A percentile compares a stretch with the other conserved stretches of the same genome.
Conservation (phyloP, 2,113 vertebrate species). For the Eubucco bourcierii region DNA sequence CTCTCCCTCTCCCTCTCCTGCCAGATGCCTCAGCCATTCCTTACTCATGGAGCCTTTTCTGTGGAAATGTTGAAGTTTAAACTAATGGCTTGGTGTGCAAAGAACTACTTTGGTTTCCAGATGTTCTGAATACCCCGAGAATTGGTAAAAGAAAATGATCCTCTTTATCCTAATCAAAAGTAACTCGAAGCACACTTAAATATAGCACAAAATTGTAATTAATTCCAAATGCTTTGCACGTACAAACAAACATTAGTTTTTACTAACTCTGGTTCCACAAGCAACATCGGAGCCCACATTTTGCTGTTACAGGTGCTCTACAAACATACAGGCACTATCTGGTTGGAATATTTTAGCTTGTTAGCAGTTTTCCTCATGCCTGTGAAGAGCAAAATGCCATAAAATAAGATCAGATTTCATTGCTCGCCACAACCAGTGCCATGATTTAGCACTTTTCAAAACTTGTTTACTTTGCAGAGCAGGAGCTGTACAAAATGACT, state of each 20-base stretch:
- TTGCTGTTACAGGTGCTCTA: not conserved
- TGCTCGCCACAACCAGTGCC: not conserved
- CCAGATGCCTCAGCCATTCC: not conserved
- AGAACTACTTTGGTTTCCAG: not conserved
- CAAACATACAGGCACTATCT: not conserved
- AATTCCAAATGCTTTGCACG: not conserved
- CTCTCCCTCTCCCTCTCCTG: too few species aligned
- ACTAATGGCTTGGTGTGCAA: not conserved
- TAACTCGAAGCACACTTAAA: constrained; percentile 11
- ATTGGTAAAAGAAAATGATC: constrained; percentile 36
- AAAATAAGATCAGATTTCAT: not conserved
- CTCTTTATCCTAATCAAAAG: constrained; percentile 51
- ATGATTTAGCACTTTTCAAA: constrained; percentile 24
- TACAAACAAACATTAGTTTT: not conserved
- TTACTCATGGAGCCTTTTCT: not conserved
- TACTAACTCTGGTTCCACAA: not conserved
- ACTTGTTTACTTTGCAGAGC: not conserved
- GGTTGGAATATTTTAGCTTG: not conserved
- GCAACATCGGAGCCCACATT: not conserved
- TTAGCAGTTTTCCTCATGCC: not conserved
- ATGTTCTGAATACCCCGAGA: constrained; percentile 22
- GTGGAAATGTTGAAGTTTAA: not conserved
- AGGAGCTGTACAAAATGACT: not conserved
- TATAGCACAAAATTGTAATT: not conserved
- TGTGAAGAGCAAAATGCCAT: not conserved